Base-by-base conservation (phyloP, 1,140 invertebrate genomes). In the Lanistes nyassanus region DNA sequence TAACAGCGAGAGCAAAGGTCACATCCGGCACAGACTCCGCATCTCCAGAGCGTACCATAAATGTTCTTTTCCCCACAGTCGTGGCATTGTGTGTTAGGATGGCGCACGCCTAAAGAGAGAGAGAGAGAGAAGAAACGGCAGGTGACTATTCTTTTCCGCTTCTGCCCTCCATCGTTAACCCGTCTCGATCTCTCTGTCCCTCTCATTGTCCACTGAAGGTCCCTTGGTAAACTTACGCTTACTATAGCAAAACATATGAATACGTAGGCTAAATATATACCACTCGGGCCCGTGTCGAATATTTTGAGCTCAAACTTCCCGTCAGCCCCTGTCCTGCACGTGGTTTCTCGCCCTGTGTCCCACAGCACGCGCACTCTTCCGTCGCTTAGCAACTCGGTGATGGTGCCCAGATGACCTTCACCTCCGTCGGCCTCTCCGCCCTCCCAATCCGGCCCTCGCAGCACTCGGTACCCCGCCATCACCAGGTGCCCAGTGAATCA, bases 381-480 rank as follows among this genome's bases (percentile, higher is more conserved):
- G 55, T 62, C 56, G 9, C 72, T 47, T 16, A 64, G 39, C 34
- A 64, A 62, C 29, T 23, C 66, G 3, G 42, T 65, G 11, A 80
- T 53, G 3, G 74, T 80, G 16, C 79, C 79, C 55, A 81, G 53
- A 51, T 80, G 78, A 23, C 79, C 78, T 47, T 75, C 65, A 19
- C 80, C 80, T 21, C 78, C 80, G 56, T 81, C 80, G n/a, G 55
- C 26, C 29, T 79, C 74, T 6, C 66, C 79, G 1, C 37, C 53
- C 21, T 56, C 42, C 80, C 80, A 81, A 34, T 81, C 68, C 3
- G 80, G 80, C 13, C 80, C 80, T 0, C 80, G 70, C n/a, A 81
- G 66, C n/a, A 81, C 80, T 6, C 80, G 75, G 1, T 71, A n/a
- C 1, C 76, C 80, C 19, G 66, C 39, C 66, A 68, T 51, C n/a